phyloP scores from a whole-genome alignment of 2,797 vertebrate genomes.

The Rhinoraja longicauda region DNA sequence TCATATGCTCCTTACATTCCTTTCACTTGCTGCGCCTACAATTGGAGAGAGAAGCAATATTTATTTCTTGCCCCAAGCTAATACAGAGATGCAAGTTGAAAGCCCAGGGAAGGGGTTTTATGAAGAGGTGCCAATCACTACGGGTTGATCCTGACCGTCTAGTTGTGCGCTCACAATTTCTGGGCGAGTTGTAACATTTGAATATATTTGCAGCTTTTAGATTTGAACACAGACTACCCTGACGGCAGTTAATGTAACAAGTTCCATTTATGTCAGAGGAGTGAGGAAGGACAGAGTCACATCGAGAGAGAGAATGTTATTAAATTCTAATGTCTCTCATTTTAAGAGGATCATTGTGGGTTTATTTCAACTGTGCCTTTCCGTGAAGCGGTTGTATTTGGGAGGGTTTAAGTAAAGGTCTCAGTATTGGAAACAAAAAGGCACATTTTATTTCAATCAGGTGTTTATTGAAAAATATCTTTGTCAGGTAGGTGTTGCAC shows the following conservation, averaged over 20 bases:
- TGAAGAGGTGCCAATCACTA: background rate
- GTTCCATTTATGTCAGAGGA: background rate
- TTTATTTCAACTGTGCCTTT: background rate
- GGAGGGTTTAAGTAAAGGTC: background rate
- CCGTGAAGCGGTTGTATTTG: background rate
- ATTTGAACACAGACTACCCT: background rate
- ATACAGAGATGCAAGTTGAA: background rate
- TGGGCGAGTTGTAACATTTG: background rate
- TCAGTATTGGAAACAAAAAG: background rate
- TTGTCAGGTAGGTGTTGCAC: background rate
- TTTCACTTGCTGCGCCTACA: background rate
- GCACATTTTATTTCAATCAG: background rate
- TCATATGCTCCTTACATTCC: background rate
- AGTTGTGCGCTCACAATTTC: background rate
- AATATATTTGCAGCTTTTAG: slow-evolving; percentile 20
- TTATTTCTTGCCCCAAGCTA: background rate
- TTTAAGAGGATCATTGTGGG: background rate
- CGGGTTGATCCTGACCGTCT: background rate
- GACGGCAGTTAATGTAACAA: background rate
- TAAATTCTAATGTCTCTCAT: slow-evolving; percentile 15
- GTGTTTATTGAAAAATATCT: background rate
- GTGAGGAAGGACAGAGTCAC: background rate
- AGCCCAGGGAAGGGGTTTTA: background rate
- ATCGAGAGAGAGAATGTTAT: background rate
- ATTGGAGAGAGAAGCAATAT: slow-evolving; percentile 9